These are phyloP conservation scores for Paratilapia polleni DNA, from an alignment of 2,113 vertebrate genomes.

Conservation along the genomic window DNA sequence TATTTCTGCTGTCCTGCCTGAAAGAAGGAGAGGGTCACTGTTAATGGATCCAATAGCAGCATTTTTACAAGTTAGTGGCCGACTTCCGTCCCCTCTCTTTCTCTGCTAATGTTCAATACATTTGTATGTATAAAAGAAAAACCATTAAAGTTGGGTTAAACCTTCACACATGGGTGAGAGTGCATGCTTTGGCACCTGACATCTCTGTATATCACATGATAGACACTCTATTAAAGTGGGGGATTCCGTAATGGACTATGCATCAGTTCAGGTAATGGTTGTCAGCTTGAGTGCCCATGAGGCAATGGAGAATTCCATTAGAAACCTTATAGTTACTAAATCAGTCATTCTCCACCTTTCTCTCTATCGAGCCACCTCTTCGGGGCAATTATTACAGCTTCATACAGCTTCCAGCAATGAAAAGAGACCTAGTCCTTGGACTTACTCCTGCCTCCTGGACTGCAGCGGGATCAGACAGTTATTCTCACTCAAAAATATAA, in stretches of 20 bases:
- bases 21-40: neutral
- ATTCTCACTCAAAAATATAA: constrained; percentile 28
- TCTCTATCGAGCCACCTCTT: constrained; percentile 81
- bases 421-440: constrained; percentile 72
- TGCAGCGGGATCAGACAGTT: constrained; percentile 28
- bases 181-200: constrained; percentile 89
- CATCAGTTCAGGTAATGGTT: constrained; percentile 94
- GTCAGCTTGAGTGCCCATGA: constrained; percentile 88
- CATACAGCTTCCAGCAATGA: constrained; percentile 57
- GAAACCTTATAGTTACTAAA: constrained; percentile 89
- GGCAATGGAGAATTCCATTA: constrained; percentile 91
- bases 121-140: constrained; percentile 44
- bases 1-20: neutral
- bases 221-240: constrained; percentile 92
- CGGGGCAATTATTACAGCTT: constrained; percentile 75
- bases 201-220: constrained; percentile 94
- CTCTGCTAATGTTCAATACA: constrained; percentile 12
- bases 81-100: neutral
- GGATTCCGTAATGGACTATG: constrained; percentile 91
- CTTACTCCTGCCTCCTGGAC: constrained; percentile 30
- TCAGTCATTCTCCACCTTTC: constrained; percentile 85
- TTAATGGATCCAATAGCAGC: neutral
- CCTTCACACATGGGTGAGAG: constrained; percentile 79
- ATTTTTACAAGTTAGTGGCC: neutral
- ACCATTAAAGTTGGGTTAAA: constrained; percentile 78